These are phyloP conservation scores for Hemiprocne comata DNA, from an alignment of 2,113 vertebrate genomes.

Conservation along the genomic window DNA sequence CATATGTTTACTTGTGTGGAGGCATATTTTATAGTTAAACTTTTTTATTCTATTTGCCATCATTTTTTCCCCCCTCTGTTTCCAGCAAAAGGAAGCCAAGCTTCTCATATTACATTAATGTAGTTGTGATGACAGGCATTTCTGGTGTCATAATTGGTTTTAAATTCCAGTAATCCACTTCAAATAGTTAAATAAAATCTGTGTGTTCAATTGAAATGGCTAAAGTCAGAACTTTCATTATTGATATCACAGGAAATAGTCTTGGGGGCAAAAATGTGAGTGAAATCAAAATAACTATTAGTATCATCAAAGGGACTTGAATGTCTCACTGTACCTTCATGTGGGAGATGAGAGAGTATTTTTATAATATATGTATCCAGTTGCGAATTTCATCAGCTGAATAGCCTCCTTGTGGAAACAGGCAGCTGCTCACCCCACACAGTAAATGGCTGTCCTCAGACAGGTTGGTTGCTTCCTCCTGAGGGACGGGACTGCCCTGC, in stretches of 20 bases:
- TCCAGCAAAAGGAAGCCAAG: slow-evolving; percentile 65
- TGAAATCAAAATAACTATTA: slow-evolving; percentile 72
- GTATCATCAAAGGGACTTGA: slow-evolving; percentile 58
- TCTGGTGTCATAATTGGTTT: slow-evolving; percentile 77
- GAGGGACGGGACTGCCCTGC: background rate
- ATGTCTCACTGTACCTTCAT: slow-evolving; percentile 47
- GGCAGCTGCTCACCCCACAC: background rate
- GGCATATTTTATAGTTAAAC: background rate
- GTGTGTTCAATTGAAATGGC: slow-evolving; percentile 67
- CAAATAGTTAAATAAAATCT: slow-evolving; percentile 72
- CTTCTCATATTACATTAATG: slow-evolving; percentile 74
- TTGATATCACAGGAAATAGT: slow-evolving; percentile 71
- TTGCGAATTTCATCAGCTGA: background rate
- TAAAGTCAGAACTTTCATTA: slow-evolving; percentile 70
- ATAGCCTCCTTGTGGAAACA: background rate
- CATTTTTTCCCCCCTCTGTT: background rate
- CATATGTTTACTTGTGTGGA: background rate
- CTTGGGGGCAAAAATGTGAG: slow-evolving; percentile 66
- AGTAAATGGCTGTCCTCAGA: background rate
- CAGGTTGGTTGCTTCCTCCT: background rate
- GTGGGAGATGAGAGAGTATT: slow-evolving; percentile 37
- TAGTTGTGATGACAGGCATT: slow-evolving; percentile 70
- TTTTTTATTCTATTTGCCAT: background rate
- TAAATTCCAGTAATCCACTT: slow-evolving; percentile 77
- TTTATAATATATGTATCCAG: background rate